Evolutionary conservation across 2,888 invertebrate genomes (phyloP), one percentile per base, ranked within the genome.

Genomic region (Epsilonema sp.): DNA sequence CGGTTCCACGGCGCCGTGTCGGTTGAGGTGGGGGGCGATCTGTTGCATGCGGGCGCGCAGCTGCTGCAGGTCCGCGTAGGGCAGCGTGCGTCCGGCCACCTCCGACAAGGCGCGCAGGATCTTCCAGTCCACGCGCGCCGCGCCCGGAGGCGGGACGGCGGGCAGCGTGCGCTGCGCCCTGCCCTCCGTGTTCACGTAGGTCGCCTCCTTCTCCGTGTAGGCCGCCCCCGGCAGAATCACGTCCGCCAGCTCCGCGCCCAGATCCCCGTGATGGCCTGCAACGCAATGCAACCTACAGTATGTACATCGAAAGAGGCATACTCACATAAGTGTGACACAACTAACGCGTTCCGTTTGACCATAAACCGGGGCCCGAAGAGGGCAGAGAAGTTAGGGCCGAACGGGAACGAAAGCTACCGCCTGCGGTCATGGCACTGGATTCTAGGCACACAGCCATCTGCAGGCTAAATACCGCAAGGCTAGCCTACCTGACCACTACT

Each of bases 121-220:
- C 73, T 94, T 94, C 97, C 97, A 97, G 71, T 94, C 92, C 61
- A 86, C 86, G 44, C 92, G 75, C 0, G 90, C 92, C n/a, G 58
- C 55, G 44, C 65, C 64, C 13, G 64, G 65, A 37, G 63, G 57
- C 2, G 53, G 26, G 4, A 65, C 55, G 5, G 63, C 64, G 20
- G 59, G 57, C 42, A 39, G 42, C 3, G 49, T 31, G 3, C 85
- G 80, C 68, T 94, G 92, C 31, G 90, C 78, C 53, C 94, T 76
- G 1, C 97, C 97, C 73, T 99, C 97, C 0, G 87, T 92, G 71
- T 97, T 97, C 0, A 89, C 89, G 68, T 82, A 97, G 1, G 84
- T 89, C n/a, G 77, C 89, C 65, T 83, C 80, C 70, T 97, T 97
- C 74, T 97, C 97, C 0, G 97, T 97, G 70, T 94, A 99, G 0